Evolutionary conservation across 2,113 vertebrate species (phyloP), one percentile per base, ranked within the genome.

Genomic region (Corvus moneduloides): DNA sequence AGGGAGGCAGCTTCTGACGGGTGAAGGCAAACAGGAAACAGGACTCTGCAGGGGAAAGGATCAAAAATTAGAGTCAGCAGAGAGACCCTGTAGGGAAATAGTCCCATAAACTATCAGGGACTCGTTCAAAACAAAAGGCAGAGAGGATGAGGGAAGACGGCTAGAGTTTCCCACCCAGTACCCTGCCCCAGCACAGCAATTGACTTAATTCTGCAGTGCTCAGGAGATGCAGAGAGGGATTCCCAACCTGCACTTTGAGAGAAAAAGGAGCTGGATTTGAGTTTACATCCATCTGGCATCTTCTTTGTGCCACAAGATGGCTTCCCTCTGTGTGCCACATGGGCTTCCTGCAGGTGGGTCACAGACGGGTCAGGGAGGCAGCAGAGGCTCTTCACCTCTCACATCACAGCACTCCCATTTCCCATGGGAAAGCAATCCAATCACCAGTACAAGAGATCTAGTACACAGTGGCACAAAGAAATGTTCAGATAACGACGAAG

Each of bases 21-120:
- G 98, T 99, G n/a, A 99, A 98, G 44, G 98, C 94, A 35, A 98
- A 98, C 52, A 97, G 98, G 97, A 99, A 99, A 93, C 99, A 99
- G 59, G 99, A 98, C 74, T 99, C 99, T 99, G 85, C 9, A 59
- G 67, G 18, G 16, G 11, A 93, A 73, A 96, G 85, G 62, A 86
- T 51, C 33, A 77, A 71, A 69, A 69, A 87, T 79, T 59, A 63
- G 21, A 32, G 18, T 61, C 16, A 32, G 56, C 37, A 32, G 30
- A 67, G 48, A 80, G 6, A 49, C 3, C 13, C 16, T 14, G 8
- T 20, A 46, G 46, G 62, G 43, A 87, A 51, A 27, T 80, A 71
- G 2, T 59, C 24, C 72, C 6, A 1, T 32, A 41, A 84, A 71
- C 37, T 73, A 49, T n/a, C 33, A 44, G 64, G 35, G 21, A 68